A percentile compares a stretch with the other conserved stretches of the same genome.
These are phyloP conservation scores for Betta splendens DNA, from an alignment of 2,797 vertebrate genomes.

Conservation along the genomic window DNA sequence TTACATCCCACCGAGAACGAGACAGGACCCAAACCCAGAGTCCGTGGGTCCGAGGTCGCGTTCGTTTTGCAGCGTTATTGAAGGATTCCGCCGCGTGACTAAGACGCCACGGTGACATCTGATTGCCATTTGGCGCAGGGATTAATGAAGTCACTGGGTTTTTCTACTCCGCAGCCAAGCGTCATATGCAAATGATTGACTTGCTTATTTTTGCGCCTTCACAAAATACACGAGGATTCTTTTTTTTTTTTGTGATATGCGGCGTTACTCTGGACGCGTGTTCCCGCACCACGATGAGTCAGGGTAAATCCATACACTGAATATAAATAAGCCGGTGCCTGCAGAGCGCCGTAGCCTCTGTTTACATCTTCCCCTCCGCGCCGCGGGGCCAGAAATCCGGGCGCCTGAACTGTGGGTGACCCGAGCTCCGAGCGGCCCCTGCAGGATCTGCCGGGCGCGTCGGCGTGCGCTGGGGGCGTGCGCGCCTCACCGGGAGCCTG, in stretches of 20 bases:
- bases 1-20: slow-evolving; percentile 60
- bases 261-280: slow-evolving; percentile 47
- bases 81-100: slow-evolving; percentile 29
- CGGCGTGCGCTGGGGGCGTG: slow-evolving; percentile 24
- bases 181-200: slow-evolving; percentile 60
- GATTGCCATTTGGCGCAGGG: slow-evolving; percentile 36
- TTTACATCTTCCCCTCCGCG: slow-evolving; percentile 31
- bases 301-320: slow-evolving; percentile 66
- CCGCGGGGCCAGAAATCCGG: slow-evolving; percentile 49
- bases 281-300: slow-evolving; percentile 61
- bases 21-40: slow-evolving; percentile 33
- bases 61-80: slow-evolving; percentile 45
- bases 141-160: too few relatives aligned
- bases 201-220: slow-evolving; percentile 33
- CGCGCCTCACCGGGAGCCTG: slow-evolving; percentile 48
- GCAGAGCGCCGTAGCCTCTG: slow-evolving; percentile 42
- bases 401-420: slow-evolving; percentile 63
- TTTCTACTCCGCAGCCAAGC: slow-evolving; percentile 22
- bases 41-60: slow-evolving; percentile 27
- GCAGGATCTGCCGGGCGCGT: slow-evolving; percentile 27
- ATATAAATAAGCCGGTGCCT: slow-evolving; percentile 68
- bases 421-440: slow-evolving; percentile 35
- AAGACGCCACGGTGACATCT: slow-evolving; percentile 33
- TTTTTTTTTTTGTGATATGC: slow-evolving; percentile 29
- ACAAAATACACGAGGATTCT: slow-evolving; percentile 21